These are phyloP conservation scores for Neosilurus mollespiculum DNA, from an alignment of 2,797 vertebrate genomes.

Conservation along the genomic window DNA sequence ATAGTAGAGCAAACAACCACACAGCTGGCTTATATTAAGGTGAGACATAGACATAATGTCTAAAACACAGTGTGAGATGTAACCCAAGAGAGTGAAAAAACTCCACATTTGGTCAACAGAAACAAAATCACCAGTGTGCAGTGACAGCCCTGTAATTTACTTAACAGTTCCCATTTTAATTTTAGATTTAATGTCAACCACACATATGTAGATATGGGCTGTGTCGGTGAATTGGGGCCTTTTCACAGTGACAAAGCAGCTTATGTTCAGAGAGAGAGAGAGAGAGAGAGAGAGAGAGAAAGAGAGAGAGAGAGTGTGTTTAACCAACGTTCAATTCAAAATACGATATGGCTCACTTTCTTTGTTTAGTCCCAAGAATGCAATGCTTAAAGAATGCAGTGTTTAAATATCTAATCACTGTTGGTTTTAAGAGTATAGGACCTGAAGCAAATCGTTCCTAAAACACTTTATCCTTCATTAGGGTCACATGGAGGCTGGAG, in stretches of 20 bases:
- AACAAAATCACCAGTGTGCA: conserved; percentile 61
- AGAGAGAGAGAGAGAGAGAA: background rate
- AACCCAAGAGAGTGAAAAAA: background rate
- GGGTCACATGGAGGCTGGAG: too few species aligned
- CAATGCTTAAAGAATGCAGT: background rate
- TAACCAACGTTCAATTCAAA: background rate
- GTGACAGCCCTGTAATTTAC: conserved; percentile 72
- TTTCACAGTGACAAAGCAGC: conserved; percentile 55
- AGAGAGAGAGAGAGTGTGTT: background rate
- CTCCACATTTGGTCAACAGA: conserved; percentile 52
- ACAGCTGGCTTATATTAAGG: background rate
- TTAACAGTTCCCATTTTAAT: conserved; percentile 62
- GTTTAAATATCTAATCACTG: background rate
- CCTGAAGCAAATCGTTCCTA: background rate
- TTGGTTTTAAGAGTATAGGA: background rate
- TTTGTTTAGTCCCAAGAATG: background rate
- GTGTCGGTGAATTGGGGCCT: conserved; percentile 58
- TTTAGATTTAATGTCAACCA: conserved; percentile 75
- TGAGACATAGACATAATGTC: background rate
- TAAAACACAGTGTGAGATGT: background rate
- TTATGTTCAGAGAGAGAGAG: background rate
- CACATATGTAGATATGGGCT: conserved; percentile 65
- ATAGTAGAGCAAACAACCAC: background rate
- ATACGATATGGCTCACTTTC: background rate
- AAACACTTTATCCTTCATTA: too few species aligned